phyloP scores from a whole-genome alignment of 2,888 invertebrate species.

The Thereva nobilitata region DNA sequence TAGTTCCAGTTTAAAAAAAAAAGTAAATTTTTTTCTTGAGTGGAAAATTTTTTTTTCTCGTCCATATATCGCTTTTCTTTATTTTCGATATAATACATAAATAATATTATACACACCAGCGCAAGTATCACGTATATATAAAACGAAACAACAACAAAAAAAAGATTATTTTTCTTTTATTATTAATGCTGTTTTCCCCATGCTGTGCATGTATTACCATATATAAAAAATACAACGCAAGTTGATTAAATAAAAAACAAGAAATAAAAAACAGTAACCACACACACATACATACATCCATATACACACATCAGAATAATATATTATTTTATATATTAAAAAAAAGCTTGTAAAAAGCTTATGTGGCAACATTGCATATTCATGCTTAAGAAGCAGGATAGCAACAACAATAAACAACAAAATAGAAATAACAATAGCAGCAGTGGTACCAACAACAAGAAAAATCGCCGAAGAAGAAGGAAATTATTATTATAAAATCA shows the following conservation, averaged over 20 bases:
- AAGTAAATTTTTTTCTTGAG: no score
- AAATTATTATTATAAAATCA: slow-evolving; percentile 11
- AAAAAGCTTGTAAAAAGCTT: slow-evolving; percentile 1
- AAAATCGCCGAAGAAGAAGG: slow-evolving; percentile 29
- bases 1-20: no score
- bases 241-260: background rate
- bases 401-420: background rate
- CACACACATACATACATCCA: background rate
- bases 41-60: no score
- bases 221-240: background rate
- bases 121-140: no score
- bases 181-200: no score
- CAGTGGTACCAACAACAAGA: slow-evolving; percentile 21
- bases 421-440: slow-evolving; percentile 15
- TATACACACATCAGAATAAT: background rate
- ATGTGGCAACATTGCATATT: slow-evolving; percentile 31
- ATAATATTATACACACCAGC: no score
- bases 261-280: background rate
- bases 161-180: no score
- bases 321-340: no score
- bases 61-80: no score
- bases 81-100: no score
- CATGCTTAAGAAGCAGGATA: slow-evolving; percentile 12
- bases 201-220: slow-evolving; percentile 8
- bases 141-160: no score